phyloP scores from a whole-genome alignment of 2,888 invertebrate genomes.

The Ormyrus pomaceus region DNA sequence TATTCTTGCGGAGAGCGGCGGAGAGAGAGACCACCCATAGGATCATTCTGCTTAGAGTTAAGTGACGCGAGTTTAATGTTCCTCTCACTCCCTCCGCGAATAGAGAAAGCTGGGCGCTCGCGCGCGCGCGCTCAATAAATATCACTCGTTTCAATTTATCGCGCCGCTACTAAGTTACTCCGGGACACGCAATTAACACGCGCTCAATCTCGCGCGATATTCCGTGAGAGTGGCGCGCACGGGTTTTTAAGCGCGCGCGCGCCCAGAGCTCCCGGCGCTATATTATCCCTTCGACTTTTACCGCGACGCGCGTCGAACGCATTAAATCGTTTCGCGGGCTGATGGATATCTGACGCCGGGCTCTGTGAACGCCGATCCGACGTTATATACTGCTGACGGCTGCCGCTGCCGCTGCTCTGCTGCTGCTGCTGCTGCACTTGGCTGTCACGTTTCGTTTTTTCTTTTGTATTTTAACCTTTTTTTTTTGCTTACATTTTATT shows the following conservation, averaged over 20 bases:
- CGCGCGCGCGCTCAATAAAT: conserved; percentile 66
- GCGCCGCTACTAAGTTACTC: conserved; percentile 64
- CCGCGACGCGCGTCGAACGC: conserved; percentile 29
- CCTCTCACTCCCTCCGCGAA: conserved; percentile 47
- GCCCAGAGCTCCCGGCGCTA: not conserved
- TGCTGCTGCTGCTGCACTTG: too few species aligned
- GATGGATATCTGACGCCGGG: conserved; percentile 48
- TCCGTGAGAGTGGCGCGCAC: not conserved
- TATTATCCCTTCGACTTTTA: conserved; percentile 21
- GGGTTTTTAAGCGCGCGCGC: conserved; percentile 19
- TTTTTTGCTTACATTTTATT: too few species aligned
- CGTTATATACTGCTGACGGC: conserved; percentile 6
- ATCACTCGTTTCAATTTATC: conserved; percentile 68
- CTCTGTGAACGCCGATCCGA: not conserved
- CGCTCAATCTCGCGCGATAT: conserved; percentile 51
- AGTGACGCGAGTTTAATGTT: conserved; percentile 68
- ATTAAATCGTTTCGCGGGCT: conserved; percentile 41
- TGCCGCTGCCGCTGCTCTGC: too few species aligned
- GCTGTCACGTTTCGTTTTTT: too few species aligned
- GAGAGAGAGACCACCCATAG: conserved; percentile 64
- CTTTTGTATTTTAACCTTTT: too few species aligned
- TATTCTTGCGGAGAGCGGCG: conserved; percentile 39
- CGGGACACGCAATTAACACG: conserved; percentile 65
- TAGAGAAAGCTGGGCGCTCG: not conserved
- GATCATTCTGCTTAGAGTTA: conserved; percentile 61